Base-by-base conservation (phyloP, 1,140 invertebrate genomes). In the Proctacanthus coquilletti region DNA sequence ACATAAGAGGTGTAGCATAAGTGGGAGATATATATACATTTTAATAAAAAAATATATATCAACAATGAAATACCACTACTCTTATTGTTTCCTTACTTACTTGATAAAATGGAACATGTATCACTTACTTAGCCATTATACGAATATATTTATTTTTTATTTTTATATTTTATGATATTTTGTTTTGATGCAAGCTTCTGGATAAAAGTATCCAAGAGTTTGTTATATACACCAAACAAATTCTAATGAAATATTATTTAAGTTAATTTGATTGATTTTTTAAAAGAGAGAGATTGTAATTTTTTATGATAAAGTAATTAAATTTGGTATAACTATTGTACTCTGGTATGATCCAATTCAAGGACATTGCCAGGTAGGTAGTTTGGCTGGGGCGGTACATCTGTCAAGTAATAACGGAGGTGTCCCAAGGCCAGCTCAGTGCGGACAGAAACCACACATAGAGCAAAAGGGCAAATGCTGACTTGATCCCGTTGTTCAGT, bases 301-400 rank as follows among this genome's bases (percentile, higher is more conserved):
- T n/a, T n/a, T n/a, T n/a, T n/a, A n/a, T n/a, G n/a, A n/a, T n/a
- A n/a, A n/a, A n/a, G n/a, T n/a, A n/a, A n/a, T n/a, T n/a, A 37
- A 42, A 42, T 38, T 38, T 41, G 42, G 38, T 43, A 43, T 41
- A 68, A 43, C 33, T 41, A 38, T 33, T 35, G 40, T 37, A 40
- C 42, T 43, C 38, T 36, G 42, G 38, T 43, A 40, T 43, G 42
- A 43, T 70, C 69, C 67, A 65, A 62, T 68, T 64, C 65, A 68
- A 74, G 64, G 70, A 75, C 72, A 74, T 62, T 68, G 69, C 66
- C 73, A 77, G n/a, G n/a, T n/a, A n/a, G n/a, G n/a, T n/a, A n/a
- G n/a, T n/a, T n/a, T n/a, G n/a, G 74, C 79, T 80, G 76, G 77
- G 75, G 77, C 74, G 74, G 77, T 74, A 83, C 75, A 80, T 69